Evolutionary conservation across 1,140 invertebrate genomes (phyloP).

Genomic region (Proctacanthus coquilletti): DNA sequence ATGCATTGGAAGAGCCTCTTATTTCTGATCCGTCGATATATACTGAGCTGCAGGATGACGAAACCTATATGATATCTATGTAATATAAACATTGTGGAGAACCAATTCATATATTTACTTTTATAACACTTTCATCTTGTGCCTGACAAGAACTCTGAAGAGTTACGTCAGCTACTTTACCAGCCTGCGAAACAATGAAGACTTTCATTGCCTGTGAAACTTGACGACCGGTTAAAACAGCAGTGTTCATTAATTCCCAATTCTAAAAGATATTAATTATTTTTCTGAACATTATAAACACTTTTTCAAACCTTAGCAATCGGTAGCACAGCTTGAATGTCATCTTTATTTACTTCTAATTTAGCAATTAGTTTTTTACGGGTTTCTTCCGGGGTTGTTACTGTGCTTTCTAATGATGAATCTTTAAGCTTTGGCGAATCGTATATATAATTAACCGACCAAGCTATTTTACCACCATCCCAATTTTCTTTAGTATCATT

Average conservation of each 20-base stretch:
- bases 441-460: constrained; percentile 56
- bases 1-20: constrained; percentile 84
- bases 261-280: constrained; percentile 44
- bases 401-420: constrained; percentile 26
- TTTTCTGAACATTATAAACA: background rate
- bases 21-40: constrained; percentile 95
- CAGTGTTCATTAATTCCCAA: constrained; percentile 90
- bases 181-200: constrained; percentile 84
- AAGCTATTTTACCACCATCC: constrained; percentile 66
- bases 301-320: constrained; percentile 68
- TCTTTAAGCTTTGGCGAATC: constrained; percentile 41
- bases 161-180: constrained; percentile 87
- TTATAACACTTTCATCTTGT: constrained; percentile 88
- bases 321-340: constrained; percentile 83
- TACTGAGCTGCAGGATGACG: constrained; percentile 88
- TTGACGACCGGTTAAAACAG: constrained; percentile 82
- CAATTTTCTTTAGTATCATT: constrained; percentile 60
- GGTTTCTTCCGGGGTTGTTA: constrained; percentile 34
- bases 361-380: constrained; percentile 60
- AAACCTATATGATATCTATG: too few species aligned
- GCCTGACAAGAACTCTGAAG: constrained; percentile 90
- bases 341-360: constrained; percentile 84
- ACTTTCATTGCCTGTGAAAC: constrained; percentile 91
- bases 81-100: too few species aligned
- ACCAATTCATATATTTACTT: constrained; percentile 60